Evolutionary conservation across 1,140 invertebrate genomes (phyloP).

Genomic region (Vollenhovia emeryi): DNA sequence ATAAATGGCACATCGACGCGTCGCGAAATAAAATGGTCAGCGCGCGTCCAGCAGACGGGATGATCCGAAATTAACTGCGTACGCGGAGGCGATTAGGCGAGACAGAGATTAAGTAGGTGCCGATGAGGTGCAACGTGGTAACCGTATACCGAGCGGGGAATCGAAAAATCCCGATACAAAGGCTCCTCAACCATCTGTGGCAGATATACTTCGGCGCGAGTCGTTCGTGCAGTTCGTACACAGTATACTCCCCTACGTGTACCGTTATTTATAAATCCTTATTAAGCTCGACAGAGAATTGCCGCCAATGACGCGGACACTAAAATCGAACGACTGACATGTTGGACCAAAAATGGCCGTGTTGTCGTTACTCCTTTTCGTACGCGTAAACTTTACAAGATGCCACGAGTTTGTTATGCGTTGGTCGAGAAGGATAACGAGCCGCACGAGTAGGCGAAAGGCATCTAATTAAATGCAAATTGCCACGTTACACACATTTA

Average conservation of each 20-base stretch:
- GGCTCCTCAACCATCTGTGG: constrained; percentile 51
- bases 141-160: not conserved
- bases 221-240: constrained; percentile 29
- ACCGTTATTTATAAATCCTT: constrained; percentile 59
- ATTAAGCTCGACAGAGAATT: constrained; percentile 11
- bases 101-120: constrained; percentile 55
- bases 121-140: constrained; percentile 32
- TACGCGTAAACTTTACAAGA: not conserved
- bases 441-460: not conserved
- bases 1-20: constrained; percentile 8
- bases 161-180: constrained; percentile 52
- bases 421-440: not conserved
- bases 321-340: constrained; percentile 21
- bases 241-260: not conserved
- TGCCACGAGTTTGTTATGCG: not conserved
- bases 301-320: not conserved
- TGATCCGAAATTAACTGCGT: constrained; percentile 39
- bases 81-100: constrained; percentile 21
- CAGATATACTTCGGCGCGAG: constrained; percentile 32
- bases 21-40: constrained; percentile 24
- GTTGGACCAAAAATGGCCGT: not conserved
- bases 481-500: not conserved
- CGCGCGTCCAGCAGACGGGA: constrained; percentile 24
- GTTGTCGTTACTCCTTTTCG: not conserved
- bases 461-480: not conserved